Percentiles rank a stretch among this genome's conserved stretches.
Evolutionary conservation across 2,797 vertebrate genomes (phyloP).

Genomic region (Ctenopoma multispine): DNA sequence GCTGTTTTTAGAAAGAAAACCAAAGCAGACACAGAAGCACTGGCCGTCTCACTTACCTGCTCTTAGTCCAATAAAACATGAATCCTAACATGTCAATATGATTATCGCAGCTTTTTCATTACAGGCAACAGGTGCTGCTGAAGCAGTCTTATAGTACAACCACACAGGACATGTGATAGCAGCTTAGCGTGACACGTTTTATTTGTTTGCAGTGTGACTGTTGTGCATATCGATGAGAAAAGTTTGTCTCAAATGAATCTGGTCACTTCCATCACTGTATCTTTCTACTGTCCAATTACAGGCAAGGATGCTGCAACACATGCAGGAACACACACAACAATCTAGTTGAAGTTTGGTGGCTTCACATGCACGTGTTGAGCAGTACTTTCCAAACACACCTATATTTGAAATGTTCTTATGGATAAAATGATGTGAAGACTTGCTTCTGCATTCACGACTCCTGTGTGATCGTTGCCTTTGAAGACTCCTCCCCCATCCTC

Average conservation of each 20-base stretch:
- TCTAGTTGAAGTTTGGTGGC: not conserved
- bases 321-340: too few relatives aligned
- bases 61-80: not conserved
- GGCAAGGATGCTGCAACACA: not conserved
- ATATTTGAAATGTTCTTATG: not conserved
- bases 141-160: constrained; percentile 8
- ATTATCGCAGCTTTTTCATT: not conserved
- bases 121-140: not conserved
- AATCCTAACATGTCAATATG: not conserved
- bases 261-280: not conserved
- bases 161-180: constrained; percentile 7
- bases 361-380: not conserved
- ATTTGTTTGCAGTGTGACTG: not conserved
- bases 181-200: not conserved
- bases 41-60: constrained; percentile 43
- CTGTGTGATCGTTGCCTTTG: constrained; percentile 18
- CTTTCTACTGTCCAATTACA: not conserved
- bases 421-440: not conserved
- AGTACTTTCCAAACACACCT: not conserved
- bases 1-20: too few relatives aligned
- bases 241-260: not conserved
- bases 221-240: not conserved
- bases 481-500: constrained; percentile 13
- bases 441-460: not conserved
- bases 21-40: constrained; percentile 61